These are phyloP conservation scores for Takifugu ocellatus DNA, from an alignment of 2,797 vertebrate species.

Conservation along the genomic window DNA sequence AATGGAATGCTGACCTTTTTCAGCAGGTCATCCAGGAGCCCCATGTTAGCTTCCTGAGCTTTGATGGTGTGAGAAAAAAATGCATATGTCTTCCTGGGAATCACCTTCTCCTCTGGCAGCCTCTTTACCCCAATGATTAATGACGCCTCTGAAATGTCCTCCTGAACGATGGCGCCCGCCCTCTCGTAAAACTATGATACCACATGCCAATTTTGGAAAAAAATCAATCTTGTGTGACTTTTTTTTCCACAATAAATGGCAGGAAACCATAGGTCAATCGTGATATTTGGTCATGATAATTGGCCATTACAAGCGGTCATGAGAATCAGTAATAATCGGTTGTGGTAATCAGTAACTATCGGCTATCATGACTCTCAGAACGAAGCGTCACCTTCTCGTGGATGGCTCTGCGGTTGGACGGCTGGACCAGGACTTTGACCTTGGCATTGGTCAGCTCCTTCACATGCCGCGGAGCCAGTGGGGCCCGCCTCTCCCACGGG, in stretches of 20 bases:
- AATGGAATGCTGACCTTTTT: slow-evolving; percentile 77
- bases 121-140: slow-evolving; percentile 94
- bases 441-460: slow-evolving; percentile 87
- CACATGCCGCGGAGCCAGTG: slow-evolving; percentile 89
- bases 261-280: background rate
- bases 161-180: slow-evolving; percentile 89
- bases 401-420: slow-evolving; percentile 92
- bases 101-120: slow-evolving; percentile 87
- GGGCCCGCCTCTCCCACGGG: slow-evolving; percentile 93
- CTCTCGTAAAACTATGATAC: slow-evolving; percentile 84
- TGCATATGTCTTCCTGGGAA: slow-evolving; percentile 90
- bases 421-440: slow-evolving; percentile 92
- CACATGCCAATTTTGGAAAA: background rate
- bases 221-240: too few relatives aligned
- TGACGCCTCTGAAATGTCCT: slow-evolving; percentile 92
- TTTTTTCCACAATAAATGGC: too few relatives aligned
- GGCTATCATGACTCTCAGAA: background rate
- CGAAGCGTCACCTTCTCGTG: slow-evolving; percentile 80
- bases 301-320: too few relatives aligned
- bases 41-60: slow-evolving; percentile 96
- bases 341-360: background rate
- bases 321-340: background rate
- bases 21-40: slow-evolving; percentile 88
- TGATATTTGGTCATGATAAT: background rate
- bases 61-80: slow-evolving; percentile 99